Percentiles rank a stretch among this genome's conserved stretches.
Conservation (phyloP, 2,888 invertebrate species). For the Anoplius nigerrimus region DNA sequence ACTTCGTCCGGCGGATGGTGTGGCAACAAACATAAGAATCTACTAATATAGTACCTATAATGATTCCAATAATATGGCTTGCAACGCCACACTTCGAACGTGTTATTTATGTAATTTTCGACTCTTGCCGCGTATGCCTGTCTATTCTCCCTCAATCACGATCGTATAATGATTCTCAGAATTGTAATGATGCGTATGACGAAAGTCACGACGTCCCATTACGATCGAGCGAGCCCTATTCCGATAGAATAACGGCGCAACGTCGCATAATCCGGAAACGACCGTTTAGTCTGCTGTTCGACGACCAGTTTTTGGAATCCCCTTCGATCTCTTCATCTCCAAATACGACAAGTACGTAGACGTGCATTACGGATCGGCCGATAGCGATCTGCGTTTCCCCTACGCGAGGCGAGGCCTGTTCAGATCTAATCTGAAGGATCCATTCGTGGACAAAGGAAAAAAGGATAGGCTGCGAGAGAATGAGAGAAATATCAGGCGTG, state of each 20-base stretch:
- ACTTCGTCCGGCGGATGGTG: too few relatives aligned
- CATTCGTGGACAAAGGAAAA: constrained; percentile 40
- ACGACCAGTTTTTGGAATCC: constrained; percentile 36
- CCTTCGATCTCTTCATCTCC: constrained; percentile 48
- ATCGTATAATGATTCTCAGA: neutral
- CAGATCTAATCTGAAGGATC: constrained; percentile 54
- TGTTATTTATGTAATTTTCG: constrained; percentile 7
- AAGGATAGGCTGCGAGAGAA: constrained; percentile 28
- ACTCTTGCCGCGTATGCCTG: constrained; percentile 1
- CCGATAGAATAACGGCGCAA: neutral
- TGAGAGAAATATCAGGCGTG: constrained; percentile 13
- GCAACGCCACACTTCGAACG: neutral
- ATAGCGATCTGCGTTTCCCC: constrained; percentile 61
- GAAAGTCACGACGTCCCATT: neutral
- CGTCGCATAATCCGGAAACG: constrained; percentile 61
- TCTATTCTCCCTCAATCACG: neutral
- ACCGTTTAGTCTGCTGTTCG: constrained; percentile 52
- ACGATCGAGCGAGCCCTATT: constrained; percentile 16
- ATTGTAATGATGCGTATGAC: too few relatives aligned
- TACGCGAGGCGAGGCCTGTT: constrained; percentile 24
- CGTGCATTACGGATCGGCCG: constrained; percentile 60
- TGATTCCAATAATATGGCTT: too few relatives aligned
- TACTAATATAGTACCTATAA: too few relatives aligned
- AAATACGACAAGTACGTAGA: constrained; percentile 54
- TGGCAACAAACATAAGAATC: too few relatives aligned